phyloP scores from a whole-genome alignment of 2,113 vertebrate species.

The Collichthys lucidus region DNA sequence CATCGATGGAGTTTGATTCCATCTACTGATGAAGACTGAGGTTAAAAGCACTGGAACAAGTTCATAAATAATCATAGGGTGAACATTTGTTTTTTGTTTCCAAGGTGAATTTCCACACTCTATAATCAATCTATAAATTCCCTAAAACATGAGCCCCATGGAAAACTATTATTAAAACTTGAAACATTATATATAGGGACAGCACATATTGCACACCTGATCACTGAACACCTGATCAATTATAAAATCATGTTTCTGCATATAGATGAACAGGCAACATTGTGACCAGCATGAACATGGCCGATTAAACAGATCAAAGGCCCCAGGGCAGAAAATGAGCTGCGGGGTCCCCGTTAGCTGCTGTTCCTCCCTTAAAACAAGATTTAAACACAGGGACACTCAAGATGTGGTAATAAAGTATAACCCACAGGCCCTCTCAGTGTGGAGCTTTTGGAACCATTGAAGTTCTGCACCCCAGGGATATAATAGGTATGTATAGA shows the following conservation, averaged over 20 bases:
- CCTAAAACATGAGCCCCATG: background rate
- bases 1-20: no score
- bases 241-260: background rate
- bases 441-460: background rate
- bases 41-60: background rate
- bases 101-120: no score
- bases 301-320: background rate
- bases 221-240: background rate
- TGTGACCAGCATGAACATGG: background rate
- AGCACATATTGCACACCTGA: background rate
- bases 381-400: background rate
- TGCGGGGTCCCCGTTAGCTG: background rate
- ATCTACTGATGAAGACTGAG: background rate
- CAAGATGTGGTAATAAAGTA: conserved; percentile 1
- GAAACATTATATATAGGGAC: background rate
- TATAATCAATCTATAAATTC: background rate
- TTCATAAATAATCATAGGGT: background rate
- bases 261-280: background rate
- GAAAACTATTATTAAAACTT: background rate
- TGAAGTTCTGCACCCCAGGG: background rate
- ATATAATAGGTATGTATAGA: background rate
- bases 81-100: background rate
- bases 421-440: background rate
- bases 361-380: background rate
- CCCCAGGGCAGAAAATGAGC: background rate